Evolutionary conservation across 2,888 invertebrate genomes (phyloP), one percentile per base, ranked within the genome.

Genomic region (Catocala sponsa): DNA sequence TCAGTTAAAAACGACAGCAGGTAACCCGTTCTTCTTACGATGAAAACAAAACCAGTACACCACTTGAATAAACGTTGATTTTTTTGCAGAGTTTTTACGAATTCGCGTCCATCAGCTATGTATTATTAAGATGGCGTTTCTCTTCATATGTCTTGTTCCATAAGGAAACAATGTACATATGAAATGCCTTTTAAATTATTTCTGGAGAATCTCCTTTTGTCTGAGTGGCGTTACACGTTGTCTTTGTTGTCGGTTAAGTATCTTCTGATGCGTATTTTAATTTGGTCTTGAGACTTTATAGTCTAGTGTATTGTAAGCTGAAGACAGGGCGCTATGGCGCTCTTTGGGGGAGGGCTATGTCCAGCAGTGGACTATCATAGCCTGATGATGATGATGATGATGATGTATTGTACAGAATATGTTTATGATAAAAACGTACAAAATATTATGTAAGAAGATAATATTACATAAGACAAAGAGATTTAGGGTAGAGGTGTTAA

Each of bases 161-260:
- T 61, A 60, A 61, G 64, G 60, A 69, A 76, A 78, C 79, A 73
- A 76, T 78, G 72, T 55, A 65, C 63, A 76, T 78, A 78, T 78
- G 76, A 76, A 76, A 76, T 76, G 69, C 73, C 65, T 76, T 49
- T 64, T 71, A 68, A 76, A 78, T 76, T 78, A 76, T 76, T 73
- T 66, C 44, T 64, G 32, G 53, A 64, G 50, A 54, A 71, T 59
- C 52, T 9, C 47, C 43, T 55, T 72, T 74, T 74, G 77, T 66
- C 52, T 62, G 60, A 43, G 15, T 68, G 52, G 61, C 54, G 62
- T 70, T 63, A 60, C 47, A 69, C 54, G 13, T 50, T n/a, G 41
- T 61, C 61, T 76, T 70, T 73, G 70, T 64, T 67, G 63, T 63
- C 51, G 56, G 63, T 50, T 70, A 68, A 74, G 60, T 55, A 70